Evolutionary conservation across 2,888 invertebrate species (phyloP), one percentile per base, ranked within the genome.

Genomic region (Aphidius colemani): DNA sequence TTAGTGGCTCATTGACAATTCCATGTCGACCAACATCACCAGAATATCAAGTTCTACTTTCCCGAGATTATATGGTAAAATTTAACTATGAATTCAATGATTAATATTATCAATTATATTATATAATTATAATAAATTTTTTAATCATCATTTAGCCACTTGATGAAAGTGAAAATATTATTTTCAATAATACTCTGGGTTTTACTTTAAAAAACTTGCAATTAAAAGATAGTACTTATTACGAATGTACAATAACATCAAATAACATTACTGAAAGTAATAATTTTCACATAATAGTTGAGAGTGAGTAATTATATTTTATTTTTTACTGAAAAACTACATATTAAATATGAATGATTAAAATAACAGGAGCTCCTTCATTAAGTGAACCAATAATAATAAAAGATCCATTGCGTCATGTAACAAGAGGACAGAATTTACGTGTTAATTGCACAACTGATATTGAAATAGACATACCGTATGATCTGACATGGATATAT

Each of bases 21-120:
- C 88, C 89, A 30, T 90, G 90, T 73, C 85, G 86, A 55, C 89
- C 90, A 6, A 86, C 89, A 1, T 85, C 87, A 55, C 89, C 89
- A 2, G 80, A 85, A 64, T 82, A 86, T 2, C 78, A 83, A 13
- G 87, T 90, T 0, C 69, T 18, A 48, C 68, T 77, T 0, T 6
- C 46, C 0, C 48, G 45, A 5, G 9, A 66, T 44, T 64, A 68
- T 39, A 45, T 10, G n/a, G 11, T 18, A 39, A 56, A 13, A 43
- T 18, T 7, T 30, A 10, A 18, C 11, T 9, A 3, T 40, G n/a
- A 9, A 18, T 45, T 53, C 1, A 59, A n/a, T 49, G 7, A 40
- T 39, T 39, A 7, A 11, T n/a, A 53, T 44, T 10, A 57, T 41
- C n/a, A n/a, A n/a, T n/a, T n/a, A n/a, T n/a, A n/a, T n/a, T n/a